A percentile compares a stretch with the other conserved stretches of the same genome.
These are phyloP conservation scores for Anas platyrhynchos DNA, from an alignment of 2,113 vertebrate species.

Conservation along the genomic window DNA sequence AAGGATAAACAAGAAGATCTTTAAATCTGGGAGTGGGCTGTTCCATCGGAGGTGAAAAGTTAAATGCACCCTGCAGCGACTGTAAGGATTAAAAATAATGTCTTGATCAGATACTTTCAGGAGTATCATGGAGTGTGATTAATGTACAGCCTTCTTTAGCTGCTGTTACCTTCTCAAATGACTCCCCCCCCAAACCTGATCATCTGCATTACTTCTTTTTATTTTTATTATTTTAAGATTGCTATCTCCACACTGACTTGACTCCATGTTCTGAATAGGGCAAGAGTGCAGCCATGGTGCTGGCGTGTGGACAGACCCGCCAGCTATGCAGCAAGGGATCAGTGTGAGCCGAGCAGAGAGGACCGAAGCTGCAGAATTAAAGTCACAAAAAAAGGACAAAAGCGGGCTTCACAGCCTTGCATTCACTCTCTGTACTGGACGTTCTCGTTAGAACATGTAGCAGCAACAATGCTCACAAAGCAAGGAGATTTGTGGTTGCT, in stretches of 20 bases:
- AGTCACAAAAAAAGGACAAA: background rate
- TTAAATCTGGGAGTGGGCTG: constrained; percentile 25
- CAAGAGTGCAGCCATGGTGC: background rate
- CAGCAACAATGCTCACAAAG: background rate
- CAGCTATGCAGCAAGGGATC: background rate
- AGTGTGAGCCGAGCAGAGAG: background rate
- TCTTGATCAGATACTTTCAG: constrained; percentile 64
- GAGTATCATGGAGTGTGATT: constrained; percentile 64
- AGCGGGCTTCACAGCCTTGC: background rate
- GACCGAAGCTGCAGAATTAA: background rate
- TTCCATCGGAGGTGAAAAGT: constrained; percentile 48
- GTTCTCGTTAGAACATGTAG: background rate
- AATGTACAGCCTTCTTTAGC: constrained; percentile 35
- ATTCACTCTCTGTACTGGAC: background rate
- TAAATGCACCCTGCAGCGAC: constrained; percentile 50
- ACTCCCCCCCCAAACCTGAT: background rate
- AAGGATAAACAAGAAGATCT: constrained; percentile 50
- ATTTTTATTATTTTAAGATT: constrained; percentile 46
- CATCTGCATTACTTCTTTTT: constrained; percentile 40
- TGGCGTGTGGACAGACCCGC: background rate
- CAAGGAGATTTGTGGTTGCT: background rate
- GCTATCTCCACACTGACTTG: constrained; percentile 21
- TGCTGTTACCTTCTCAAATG: background rate
- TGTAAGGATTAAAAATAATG: constrained; percentile 72
- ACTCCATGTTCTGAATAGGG: constrained; percentile 17